A percentile compares a stretch with the other conserved stretches of the same genome.
Conservation (phyloP, 1,140 invertebrate species). For the Bombus superbus region DNA sequence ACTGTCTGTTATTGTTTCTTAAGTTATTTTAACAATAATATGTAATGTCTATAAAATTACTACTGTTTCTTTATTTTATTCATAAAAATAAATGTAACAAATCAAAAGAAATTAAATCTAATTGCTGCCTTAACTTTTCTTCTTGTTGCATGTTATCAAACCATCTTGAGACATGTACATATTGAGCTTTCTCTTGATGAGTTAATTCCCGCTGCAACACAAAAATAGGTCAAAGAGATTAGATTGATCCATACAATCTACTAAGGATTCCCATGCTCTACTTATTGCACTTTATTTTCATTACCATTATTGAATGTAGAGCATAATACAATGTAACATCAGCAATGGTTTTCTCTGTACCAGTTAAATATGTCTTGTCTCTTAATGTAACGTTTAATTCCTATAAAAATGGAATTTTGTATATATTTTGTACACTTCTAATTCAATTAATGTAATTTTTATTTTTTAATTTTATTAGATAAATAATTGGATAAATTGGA, state of each 20-base stretch:
- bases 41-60: background rate
- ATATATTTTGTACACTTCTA: background rate
- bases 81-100: conserved; percentile 77
- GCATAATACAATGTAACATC: conserved; percentile 85
- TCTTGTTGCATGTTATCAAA: conserved; percentile 87
- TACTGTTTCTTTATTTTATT: conserved; percentile 46
- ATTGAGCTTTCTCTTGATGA: conserved; percentile 85
- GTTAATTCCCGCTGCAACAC: conserved; percentile 80
- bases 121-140: conserved; percentile 83
- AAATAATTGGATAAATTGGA: conserved; percentile 15
- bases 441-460: conserved; percentile 3
- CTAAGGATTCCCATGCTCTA: conserved; percentile 49
- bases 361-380: conserved; percentile 84
- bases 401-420: conserved; percentile 65
- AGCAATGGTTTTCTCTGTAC: conserved; percentile 84
- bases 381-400: conserved; percentile 83
- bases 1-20: background rate
- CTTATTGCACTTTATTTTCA: conserved; percentile 24
- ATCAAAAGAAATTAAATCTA: conserved; percentile 84
- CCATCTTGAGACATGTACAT: conserved; percentile 86
- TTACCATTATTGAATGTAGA: conserved; percentile 84
- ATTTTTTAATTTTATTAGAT: conserved; percentile 32
- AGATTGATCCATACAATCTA: conserved; percentile 55
- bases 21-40: background rate
- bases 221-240: conserved; percentile 50